Evolutionary conservation across 1,140 invertebrate genomes (phyloP).

Genomic region (Hyles euphorbiae): DNA sequence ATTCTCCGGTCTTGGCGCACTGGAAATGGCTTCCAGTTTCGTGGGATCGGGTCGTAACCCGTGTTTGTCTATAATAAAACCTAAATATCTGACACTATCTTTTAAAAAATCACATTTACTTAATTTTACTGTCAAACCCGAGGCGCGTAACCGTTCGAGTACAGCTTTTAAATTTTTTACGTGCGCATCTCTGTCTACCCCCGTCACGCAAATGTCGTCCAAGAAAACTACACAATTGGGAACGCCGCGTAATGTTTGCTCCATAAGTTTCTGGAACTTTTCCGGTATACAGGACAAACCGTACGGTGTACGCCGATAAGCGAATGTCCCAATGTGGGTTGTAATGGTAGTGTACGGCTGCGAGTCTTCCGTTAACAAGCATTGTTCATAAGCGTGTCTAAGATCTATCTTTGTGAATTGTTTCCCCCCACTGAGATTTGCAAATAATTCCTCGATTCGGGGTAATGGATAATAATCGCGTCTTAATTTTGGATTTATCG

Average conservation of each 20-base stretch:
- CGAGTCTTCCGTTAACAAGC: constrained; percentile 28
- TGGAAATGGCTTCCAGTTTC: constrained; percentile 23
- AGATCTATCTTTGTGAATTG: constrained; percentile 34
- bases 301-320: constrained; percentile 21
- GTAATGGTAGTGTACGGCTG: constrained; percentile 23
- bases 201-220: constrained; percentile 39
- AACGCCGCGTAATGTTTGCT: constrained; percentile 24
- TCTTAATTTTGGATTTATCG: constrained; percentile 34
- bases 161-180: constrained; percentile 20
- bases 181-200: constrained; percentile 15
- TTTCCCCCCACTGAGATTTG: constrained; percentile 24
- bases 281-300: constrained; percentile 22
- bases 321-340: constrained; percentile 23
- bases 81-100: constrained; percentile 7
- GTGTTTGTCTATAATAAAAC: constrained; percentile 16
- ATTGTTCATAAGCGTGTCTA: constrained; percentile 32
- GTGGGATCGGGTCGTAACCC: constrained; percentile 13
- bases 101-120: constrained; percentile 6
- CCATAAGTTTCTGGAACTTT: constrained; percentile 26
- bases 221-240: constrained; percentile 25
- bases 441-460: not conserved
- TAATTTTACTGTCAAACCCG: constrained; percentile 13
- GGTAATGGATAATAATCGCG: constrained; percentile 27
- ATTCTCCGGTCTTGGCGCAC: constrained; percentile 19
- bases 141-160: constrained; percentile 19